phyloP scores from a whole-genome alignment of 2,888 invertebrate species.

The Netelia inedita region DNA sequence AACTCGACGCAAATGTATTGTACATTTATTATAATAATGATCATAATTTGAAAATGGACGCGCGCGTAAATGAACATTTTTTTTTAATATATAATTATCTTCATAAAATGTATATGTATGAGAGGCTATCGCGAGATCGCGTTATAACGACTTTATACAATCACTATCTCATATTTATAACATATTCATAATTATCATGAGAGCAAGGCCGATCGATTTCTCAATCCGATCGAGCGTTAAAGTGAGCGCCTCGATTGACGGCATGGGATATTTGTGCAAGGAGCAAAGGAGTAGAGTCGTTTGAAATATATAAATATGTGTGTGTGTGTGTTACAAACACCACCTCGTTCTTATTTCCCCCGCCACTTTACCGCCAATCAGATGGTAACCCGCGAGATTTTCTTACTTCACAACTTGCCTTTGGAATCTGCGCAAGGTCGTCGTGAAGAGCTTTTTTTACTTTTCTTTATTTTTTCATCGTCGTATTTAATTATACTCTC shows the following conservation, averaged over 20 bases:
- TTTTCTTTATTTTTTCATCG: background rate
- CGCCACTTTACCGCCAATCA: background rate
- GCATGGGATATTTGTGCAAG: conserved; percentile 15
- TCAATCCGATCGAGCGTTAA: conserved; percentile 74
- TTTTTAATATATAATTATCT: background rate
- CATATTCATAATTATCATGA: conserved; percentile 84
- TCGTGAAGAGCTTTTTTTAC: conserved; percentile 32
- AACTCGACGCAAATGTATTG: conserved; percentile 66
- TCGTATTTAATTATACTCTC: conserved; percentile 9
- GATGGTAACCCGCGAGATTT: conserved; percentile 26
- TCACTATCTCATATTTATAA: conserved; percentile 83
- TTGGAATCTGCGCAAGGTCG: conserved; percentile 65
- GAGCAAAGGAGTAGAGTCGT: conserved; percentile 32
- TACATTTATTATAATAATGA: background rate
- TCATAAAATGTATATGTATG: conserved; percentile 13
- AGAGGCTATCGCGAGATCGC: conserved; percentile 51
- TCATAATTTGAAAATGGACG: background rate
- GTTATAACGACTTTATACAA: conserved; percentile 76
- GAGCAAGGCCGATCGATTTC: conserved; percentile 83
- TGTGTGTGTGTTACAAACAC: conserved; percentile 22
- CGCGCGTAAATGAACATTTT: background rate
- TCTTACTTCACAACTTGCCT: conserved; percentile 44
- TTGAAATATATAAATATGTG: conserved; percentile 21
- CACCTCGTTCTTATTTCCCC: conserved; percentile 3
- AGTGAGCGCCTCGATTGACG: conserved; percentile 20